Base-by-base conservation (phyloP, 2,797 vertebrate species). In the Acipenser ruthenus region DNA sequence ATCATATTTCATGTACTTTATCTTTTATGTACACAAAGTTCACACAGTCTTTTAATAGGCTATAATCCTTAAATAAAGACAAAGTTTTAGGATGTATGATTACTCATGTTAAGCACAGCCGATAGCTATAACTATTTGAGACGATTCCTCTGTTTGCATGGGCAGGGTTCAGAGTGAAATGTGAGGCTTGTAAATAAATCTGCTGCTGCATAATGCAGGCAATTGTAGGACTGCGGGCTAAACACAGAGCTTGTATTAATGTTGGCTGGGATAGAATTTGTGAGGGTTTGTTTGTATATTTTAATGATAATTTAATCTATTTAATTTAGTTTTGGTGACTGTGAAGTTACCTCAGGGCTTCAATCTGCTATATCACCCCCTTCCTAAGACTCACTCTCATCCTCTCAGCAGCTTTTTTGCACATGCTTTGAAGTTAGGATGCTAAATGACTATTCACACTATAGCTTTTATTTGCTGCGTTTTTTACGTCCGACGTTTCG, bases 251-350 rank as follows among this genome's bases (percentile, higher is more conserved):
- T 7, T 47, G 47, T 62, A 37, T 62, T 62, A 37, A 12, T 37
- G 18, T 62, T 62, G 60, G 60, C 8, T 37, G 23, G 60, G 60
- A 62, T 23, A 10, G 60, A 37, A 12, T 48, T 62, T 62, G 37
- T 37, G 12, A 62, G 60, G 8, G 2, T 62, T 62, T 62, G 10
- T 62, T 37, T 60, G 3, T 15, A 62, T 10, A 62, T 62, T 62
- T 62, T 62, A 62, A 62, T 23, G 60, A 62, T 67, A 71, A 81
- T 83, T 83, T 77, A 81, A 87, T 86, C 81, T 73, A 66, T 84
- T 84, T 72, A 78, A 87, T 83, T 77, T 81, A 74, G 75, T 82
- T 82, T 85, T 75, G 81, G 58, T 11, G 12, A 60, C 56, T 58
- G 49, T 50, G n/a, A 13, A 60, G 58, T 67, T 55, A 61, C 15